These are phyloP conservation scores for Nyctereutes procyonoides DNA, from an alignment of 2,113 vertebrate genomes.

Conservation along the genomic window DNA sequence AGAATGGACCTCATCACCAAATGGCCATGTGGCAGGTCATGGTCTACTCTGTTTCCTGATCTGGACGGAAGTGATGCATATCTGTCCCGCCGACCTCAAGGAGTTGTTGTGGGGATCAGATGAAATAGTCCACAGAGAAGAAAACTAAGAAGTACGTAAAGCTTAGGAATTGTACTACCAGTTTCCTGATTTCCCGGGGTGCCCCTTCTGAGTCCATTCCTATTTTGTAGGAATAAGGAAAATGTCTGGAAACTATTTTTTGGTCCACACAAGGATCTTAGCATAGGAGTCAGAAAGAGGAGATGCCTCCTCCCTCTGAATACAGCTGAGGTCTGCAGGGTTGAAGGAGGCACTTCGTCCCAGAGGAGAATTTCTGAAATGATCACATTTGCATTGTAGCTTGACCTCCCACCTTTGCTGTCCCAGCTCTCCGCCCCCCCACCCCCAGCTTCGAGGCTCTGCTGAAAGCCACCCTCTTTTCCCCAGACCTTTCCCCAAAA, in stretches of 20 bases:
- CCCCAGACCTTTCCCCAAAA: not conserved
- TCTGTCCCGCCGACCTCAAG: not conserved
- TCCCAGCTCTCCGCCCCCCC: not conserved
- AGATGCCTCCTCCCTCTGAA: not conserved
- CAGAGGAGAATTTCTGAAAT: not conserved
- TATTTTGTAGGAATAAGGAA: not conserved
- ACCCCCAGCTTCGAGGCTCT: not conserved
- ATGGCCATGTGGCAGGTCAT: accelerated
- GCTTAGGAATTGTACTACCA: not conserved
- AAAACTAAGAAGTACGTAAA: not conserved
- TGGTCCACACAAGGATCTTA: not conserved
- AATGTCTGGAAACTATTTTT: not conserved
- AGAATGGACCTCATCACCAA: not conserved
- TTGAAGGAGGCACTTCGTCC: not conserved
- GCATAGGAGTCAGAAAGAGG: not conserved
- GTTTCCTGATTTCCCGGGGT: not conserved
- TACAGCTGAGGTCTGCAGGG: not conserved
- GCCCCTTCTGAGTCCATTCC: not conserved
- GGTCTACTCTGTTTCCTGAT: not conserved
- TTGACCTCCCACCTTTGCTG: not conserved
- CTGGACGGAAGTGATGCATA: not conserved
- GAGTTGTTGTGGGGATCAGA: not conserved
- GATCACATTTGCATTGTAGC: no score
- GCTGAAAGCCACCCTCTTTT: not conserved
- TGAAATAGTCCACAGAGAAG: not conserved